Evolutionary conservation across 2,888 invertebrate genomes (phyloP).

Genomic region (Orchestes rusci): DNA sequence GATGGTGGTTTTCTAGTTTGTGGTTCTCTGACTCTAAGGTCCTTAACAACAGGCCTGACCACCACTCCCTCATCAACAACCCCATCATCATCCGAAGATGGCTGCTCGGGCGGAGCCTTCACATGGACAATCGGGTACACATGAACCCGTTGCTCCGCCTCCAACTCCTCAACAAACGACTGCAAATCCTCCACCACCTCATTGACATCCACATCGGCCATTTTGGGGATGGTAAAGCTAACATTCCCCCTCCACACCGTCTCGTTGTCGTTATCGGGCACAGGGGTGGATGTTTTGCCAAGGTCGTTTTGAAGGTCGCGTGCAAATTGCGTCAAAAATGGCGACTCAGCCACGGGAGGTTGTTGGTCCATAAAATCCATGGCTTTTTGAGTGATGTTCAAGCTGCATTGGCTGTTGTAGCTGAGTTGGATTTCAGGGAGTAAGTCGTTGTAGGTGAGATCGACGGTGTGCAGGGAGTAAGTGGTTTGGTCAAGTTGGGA

Average conservation of each 20-base stretch:
- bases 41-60: too few relatives aligned
- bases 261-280: too few relatives aligned
- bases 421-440: slow-evolving; percentile 25
- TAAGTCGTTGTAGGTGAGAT: too few relatives aligned
- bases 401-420: slow-evolving; percentile 10
- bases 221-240: slow-evolving; percentile 7
- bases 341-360: slow-evolving; percentile 5
- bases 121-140: too few relatives aligned
- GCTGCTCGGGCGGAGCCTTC: too few relatives aligned
- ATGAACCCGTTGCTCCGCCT: slow-evolving; percentile 12
- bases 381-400: slow-evolving; percentile 8
- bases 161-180: slow-evolving; percentile 18
- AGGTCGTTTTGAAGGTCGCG: slow-evolving; percentile 11
- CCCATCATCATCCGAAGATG: too few relatives aligned
- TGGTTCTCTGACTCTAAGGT: too few relatives aligned
- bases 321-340: slow-evolving; percentile 2
- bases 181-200: slow-evolving; percentile 25
- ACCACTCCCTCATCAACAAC: too few relatives aligned
- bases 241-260: too few relatives aligned
- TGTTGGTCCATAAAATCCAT: background rate
- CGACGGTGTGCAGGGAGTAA: too few relatives aligned
- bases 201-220: slow-evolving; percentile 8
- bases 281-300: slow-evolving; percentile 23
- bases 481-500: too few relatives aligned
- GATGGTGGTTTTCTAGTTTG: too few relatives aligned